A percentile compares a stretch with the other conserved stretches of the same genome.
Conservation (phyloP, 2,888 invertebrate species). For the Taenaris catops region DNA sequence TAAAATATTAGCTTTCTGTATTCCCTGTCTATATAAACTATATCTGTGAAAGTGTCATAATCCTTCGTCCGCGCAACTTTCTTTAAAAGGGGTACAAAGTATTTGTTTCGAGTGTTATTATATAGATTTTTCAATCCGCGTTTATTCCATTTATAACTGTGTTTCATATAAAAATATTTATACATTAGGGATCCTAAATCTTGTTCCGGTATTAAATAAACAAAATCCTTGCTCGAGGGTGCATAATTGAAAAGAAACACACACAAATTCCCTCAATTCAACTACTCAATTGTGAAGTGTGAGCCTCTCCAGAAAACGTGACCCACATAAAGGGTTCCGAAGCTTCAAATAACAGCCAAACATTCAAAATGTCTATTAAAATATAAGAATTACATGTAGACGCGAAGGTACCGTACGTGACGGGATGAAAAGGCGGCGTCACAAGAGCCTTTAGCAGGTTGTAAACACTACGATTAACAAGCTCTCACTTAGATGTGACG, state of each 20-base stretch:
- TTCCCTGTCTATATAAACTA: too few species aligned
- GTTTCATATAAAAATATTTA: too few species aligned
- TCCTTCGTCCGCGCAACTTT: too few species aligned
- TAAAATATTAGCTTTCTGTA: too few species aligned
- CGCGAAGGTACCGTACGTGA: slow-evolving; percentile 62
- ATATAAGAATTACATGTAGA: slow-evolving; percentile 46
- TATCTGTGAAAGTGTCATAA: too few species aligned
- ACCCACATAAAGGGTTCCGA: slow-evolving; percentile 53
- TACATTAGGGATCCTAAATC: too few species aligned
- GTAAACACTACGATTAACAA: slow-evolving; percentile 69
- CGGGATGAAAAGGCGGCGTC: slow-evolving; percentile 54
- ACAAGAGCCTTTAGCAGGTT: slow-evolving; percentile 60
- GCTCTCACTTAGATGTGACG: slow-evolving; percentile 48
- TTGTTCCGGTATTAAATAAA: slow-evolving; percentile 7
- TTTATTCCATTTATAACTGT: too few species aligned
- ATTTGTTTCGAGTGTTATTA: too few species aligned
- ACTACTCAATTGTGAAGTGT: slow-evolving; percentile 43
- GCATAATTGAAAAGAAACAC: slow-evolving; percentile 62
- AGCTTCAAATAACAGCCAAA: slow-evolving; percentile 36
- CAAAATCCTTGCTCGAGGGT: slow-evolving; percentile 30
- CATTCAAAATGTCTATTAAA: slow-evolving; percentile 53
- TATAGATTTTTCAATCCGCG: too few species aligned
- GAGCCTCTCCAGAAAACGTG: slow-evolving; percentile 72
- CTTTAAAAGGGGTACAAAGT: too few species aligned
- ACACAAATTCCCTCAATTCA: slow-evolving; percentile 47